These are phyloP conservation scores for Copsychus sechellarum DNA, from an alignment of 2,113 vertebrate species.

Conservation along the genomic window DNA sequence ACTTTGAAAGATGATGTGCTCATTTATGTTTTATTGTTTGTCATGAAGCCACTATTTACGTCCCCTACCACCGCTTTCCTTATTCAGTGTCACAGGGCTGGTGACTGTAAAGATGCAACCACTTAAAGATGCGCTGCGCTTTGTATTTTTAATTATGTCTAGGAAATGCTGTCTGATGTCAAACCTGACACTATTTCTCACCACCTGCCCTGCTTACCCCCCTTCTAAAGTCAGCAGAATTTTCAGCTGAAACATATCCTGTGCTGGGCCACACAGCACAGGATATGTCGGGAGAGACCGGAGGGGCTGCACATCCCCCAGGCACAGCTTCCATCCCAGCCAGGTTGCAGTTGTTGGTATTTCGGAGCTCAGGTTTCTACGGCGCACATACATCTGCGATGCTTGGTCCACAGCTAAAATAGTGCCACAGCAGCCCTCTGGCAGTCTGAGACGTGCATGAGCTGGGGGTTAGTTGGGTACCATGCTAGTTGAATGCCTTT, in stretches of 20 bases:
- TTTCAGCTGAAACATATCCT: not conserved
- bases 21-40: not conserved
- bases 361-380: not conserved
- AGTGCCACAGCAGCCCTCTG: not conserved
- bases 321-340: not conserved
- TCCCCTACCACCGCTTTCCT: not conserved
- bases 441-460: not conserved
- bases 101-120: not conserved
- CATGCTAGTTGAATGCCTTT: fast-evolving
- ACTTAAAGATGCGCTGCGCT: not conserved
- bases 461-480: not conserved
- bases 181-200: not conserved
- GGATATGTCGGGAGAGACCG: fast-evolving
- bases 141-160: not conserved
- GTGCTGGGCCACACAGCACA: not conserved
- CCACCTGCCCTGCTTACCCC: not conserved
- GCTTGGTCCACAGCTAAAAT: not conserved
- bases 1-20: not conserved
- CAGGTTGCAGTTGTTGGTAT: not conserved
- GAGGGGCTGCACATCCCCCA: not conserved
- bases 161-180: not conserved
- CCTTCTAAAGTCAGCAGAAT: not conserved
- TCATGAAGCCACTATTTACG: not conserved
- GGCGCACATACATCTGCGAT: fast-evolving
- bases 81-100: not conserved